These are phyloP conservation scores for Fundulus diaphanus DNA, from an alignment of 2,797 vertebrate genomes.

Conservation along the genomic window DNA sequence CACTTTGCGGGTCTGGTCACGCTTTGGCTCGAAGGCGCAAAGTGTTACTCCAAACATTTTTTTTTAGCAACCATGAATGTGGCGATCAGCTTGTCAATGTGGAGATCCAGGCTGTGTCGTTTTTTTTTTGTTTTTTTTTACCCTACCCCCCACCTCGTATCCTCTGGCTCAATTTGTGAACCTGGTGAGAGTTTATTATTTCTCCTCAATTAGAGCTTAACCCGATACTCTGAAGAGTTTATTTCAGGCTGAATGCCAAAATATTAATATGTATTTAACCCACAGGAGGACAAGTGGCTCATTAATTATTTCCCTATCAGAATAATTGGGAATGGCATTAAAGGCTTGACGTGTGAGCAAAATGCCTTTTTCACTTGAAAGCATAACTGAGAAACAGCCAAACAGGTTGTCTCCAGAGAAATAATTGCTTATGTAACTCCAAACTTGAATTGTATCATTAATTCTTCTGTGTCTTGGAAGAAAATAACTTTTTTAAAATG, in stretches of 20 bases:
- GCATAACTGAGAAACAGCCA: not conserved
- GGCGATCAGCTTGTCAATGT: constrained; percentile 42
- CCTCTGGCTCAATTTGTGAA: constrained; percentile 26
- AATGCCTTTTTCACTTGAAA: constrained; percentile 2
- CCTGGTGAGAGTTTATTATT: constrained; percentile 62
- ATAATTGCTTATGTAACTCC: constrained; percentile 22
- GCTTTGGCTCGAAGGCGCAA: constrained; percentile 40
- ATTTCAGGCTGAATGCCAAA: constrained; percentile 23
- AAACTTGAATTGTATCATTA: constrained; percentile 16
- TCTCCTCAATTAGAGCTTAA: constrained; percentile 57
- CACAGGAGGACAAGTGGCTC: constrained; percentile 4
- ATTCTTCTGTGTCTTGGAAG: constrained; percentile 13
- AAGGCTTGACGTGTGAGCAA: constrained; percentile 11
- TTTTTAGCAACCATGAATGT: constrained; percentile 22
- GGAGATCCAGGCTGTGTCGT: constrained; percentile 32
- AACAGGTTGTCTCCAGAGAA: constrained; percentile 31
- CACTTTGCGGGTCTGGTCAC: constrained; percentile 39
- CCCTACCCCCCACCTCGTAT: not conserved
- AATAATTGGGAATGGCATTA: constrained; percentile 41
- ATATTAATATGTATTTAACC: constrained; percentile 23
- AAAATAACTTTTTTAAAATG: constrained; percentile 24
- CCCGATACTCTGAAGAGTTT: constrained; percentile 43
- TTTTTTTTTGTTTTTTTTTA: constrained; percentile 25
- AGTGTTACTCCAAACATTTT: constrained; percentile 60
- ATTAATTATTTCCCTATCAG: constrained; percentile 52